These are phyloP conservation scores for Drosophila sp. DNA, from an alignment of 1,140 invertebrate genomes.

Conservation along the genomic window DNA sequence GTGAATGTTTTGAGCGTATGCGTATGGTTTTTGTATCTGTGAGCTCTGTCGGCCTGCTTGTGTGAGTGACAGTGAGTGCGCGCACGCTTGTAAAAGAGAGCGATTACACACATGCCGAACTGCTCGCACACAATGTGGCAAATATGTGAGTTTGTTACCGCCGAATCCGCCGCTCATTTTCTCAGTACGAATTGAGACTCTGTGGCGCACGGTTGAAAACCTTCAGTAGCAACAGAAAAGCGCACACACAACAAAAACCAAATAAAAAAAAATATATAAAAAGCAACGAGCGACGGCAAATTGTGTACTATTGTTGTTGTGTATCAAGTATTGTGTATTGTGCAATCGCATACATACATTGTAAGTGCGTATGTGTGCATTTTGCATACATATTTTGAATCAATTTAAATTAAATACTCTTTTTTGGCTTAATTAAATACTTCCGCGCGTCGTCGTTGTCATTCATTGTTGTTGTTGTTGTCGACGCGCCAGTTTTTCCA, in stretches of 20 bases:
- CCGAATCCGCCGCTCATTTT: slow-evolving; percentile 46
- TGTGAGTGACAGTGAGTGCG: slow-evolving; percentile 32
- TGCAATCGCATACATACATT: slow-evolving; percentile 36
- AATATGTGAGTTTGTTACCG: slow-evolving; percentile 43
- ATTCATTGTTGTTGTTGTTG: slow-evolving; percentile 36
- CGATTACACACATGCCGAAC: slow-evolving; percentile 63
- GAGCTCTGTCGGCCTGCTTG: not conserved
- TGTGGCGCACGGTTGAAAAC: slow-evolving; percentile 75
- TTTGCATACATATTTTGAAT: slow-evolving; percentile 62
- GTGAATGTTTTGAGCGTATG: slow-evolving; percentile 25
- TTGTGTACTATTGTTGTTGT: slow-evolving; percentile 50
- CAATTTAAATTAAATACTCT: slow-evolving; percentile 79
- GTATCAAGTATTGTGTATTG: slow-evolving; percentile 47
- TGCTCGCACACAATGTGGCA: slow-evolving; percentile 52
- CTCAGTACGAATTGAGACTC: slow-evolving; percentile 71
- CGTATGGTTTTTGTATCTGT: slow-evolving; percentile 18
- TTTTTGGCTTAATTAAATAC: slow-evolving; percentile 79
- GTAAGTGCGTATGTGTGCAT: slow-evolving; percentile 55
- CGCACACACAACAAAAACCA: slow-evolving; percentile 33
- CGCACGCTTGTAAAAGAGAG: slow-evolving; percentile 67
- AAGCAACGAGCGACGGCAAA: slow-evolving; percentile 51
- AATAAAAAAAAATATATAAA: slow-evolving; percentile 13
- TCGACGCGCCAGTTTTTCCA: slow-evolving; percentile 58
- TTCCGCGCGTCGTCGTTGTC: slow-evolving; percentile 63
- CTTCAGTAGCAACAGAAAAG: slow-evolving; percentile 59